These are phyloP conservation scores for Pseudeuparius sepicola DNA, from an alignment of 2,888 invertebrate genomes.

Conservation along the genomic window DNA sequence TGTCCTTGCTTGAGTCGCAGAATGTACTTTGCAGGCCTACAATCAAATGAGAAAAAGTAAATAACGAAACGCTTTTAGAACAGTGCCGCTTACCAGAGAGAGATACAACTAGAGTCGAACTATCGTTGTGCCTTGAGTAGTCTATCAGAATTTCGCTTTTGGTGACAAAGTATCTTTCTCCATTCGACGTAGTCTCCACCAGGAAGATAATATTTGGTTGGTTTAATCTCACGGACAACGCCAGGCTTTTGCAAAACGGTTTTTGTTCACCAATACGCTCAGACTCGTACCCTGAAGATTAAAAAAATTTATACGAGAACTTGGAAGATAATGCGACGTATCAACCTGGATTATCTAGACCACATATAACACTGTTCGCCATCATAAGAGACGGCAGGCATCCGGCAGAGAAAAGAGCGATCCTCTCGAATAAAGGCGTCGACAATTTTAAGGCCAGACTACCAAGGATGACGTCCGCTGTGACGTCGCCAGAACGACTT, in stretches of 20 bases:
- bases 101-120: constrained; percentile 53
- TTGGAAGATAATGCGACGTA: too few relatives aligned
- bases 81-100: too few relatives aligned
- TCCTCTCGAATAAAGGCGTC: constrained; percentile 54
- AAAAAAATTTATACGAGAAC: too few relatives aligned
- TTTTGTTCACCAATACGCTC: constrained; percentile 36
- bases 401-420: constrained; percentile 37
- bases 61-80: too few relatives aligned
- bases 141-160: constrained; percentile 61
- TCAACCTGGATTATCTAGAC: too few relatives aligned
- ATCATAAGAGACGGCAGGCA: too few relatives aligned
- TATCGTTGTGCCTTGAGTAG: constrained; percentile 56
- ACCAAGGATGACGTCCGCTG: constrained; percentile 62
- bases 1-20: constrained; percentile 33
- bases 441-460: constrained; percentile 62
- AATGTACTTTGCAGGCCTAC: constrained; percentile 46
- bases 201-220: constrained; percentile 71
- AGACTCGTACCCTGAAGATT: constrained; percentile 63
- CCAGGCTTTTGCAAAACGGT: constrained; percentile 41
- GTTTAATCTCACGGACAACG: constrained; percentile 61
- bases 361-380: too few relatives aligned
- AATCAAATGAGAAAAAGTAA: too few relatives aligned
- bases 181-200: constrained; percentile 52
- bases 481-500: constrained; percentile 50
- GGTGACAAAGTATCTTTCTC: constrained; percentile 44